phyloP scores from a whole-genome alignment of 2,888 invertebrate genomes.

The Phyllotreta cruciferae region DNA sequence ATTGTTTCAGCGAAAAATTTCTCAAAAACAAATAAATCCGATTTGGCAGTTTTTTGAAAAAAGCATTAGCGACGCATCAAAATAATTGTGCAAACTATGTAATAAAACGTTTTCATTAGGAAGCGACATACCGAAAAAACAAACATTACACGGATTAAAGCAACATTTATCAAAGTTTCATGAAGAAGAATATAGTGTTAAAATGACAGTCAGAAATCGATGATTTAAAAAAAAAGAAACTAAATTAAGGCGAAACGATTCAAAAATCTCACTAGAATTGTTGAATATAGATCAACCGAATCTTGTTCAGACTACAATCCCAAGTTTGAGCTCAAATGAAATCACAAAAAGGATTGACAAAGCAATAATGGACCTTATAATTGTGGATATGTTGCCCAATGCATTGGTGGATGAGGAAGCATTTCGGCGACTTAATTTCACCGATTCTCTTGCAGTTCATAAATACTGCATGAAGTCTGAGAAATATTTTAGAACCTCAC shows the following conservation, averaged over 20 bases:
- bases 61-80: background rate
- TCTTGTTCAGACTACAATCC: background rate
- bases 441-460: background rate
- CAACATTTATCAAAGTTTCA: background rate
- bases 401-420: background rate
- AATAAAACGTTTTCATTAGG: background rate
- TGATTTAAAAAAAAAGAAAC: background rate
- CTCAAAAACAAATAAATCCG: conserved; percentile 24
- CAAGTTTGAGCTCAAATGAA: background rate
- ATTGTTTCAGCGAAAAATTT: too few relatives aligned
- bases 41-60: conserved; percentile 2
- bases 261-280: background rate
- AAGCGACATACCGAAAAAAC: background rate
- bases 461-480: background rate
- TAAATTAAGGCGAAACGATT: background rate
- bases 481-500: background rate
- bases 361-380: too few relatives aligned
- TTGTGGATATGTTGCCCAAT: too few relatives aligned
- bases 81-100: background rate
- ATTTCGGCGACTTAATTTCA: background rate
- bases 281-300: background rate
- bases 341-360: background rate
- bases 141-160: background rate
- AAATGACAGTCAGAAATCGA: background rate
- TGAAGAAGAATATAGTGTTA: background rate